Conservation (phyloP, 2,797 vertebrate genomes). For the Brachyalestes nurse region DNA sequence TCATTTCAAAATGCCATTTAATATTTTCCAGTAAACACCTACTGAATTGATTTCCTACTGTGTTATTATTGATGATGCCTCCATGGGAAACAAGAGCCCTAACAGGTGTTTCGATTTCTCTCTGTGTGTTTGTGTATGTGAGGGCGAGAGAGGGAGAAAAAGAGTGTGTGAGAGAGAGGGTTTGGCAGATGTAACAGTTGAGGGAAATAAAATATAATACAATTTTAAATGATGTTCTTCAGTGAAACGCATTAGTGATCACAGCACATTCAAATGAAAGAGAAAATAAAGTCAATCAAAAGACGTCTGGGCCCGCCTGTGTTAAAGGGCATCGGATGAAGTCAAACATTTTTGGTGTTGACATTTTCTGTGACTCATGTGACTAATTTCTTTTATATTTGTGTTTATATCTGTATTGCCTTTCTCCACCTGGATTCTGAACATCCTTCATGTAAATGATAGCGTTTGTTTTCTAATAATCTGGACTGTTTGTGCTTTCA, state of each 20-base stretch:
- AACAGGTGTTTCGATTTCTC: neutral
- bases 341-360: neutral
- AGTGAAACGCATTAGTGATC: neutral
- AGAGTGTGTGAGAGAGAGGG: neutral
- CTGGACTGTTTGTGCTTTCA: slow-evolving; percentile 54
- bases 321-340: neutral
- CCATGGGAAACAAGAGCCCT: neutral
- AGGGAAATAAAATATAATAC: neutral
- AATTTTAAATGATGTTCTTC: neutral
- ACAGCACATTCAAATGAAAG: neutral
- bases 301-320: neutral
- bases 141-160: neutral
- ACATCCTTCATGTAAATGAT: neutral
- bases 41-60: slow-evolving; percentile 11
- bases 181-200: neutral
- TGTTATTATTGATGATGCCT: slow-evolving; percentile 31
- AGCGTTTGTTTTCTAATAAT: neutral
- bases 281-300: neutral
- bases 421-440: neutral
- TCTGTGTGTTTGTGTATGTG: neutral
- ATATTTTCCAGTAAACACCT: neutral
- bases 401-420: neutral
- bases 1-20: slow-evolving; percentile 22
- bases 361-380: neutral
- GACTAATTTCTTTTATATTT: neutral